Conservation (phyloP, 2,888 invertebrate species). For the Melipona bicolor region DNA sequence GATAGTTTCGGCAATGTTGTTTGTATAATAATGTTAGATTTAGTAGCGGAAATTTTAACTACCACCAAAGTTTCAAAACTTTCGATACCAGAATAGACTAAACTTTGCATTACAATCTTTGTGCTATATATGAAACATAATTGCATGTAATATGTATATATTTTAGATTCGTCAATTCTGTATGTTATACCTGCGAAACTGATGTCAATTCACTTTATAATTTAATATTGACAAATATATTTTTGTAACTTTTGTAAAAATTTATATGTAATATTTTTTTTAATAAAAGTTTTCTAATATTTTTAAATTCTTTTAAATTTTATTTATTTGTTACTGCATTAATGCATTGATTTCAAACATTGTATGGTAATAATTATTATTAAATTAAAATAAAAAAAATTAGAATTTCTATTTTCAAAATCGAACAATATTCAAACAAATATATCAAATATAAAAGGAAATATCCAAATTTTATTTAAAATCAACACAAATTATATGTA, state of each 20-base stretch:
- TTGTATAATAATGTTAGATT: slow-evolving; percentile 9
- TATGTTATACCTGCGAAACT: no score
- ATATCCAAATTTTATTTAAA: neutral
- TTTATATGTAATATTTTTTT: no score
- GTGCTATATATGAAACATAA: neutral
- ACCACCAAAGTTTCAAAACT: slow-evolving; percentile 22
- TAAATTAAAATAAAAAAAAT: neutral
- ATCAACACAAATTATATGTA: neutral
- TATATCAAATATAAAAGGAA: neutral
- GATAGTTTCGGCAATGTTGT: slow-evolving; percentile 35
- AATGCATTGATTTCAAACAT: neutral
- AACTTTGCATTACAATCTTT: neutral
- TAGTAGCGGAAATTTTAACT: slow-evolving; percentile 20
- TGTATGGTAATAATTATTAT: neutral
- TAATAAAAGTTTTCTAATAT: no score
- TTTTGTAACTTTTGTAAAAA: no score
- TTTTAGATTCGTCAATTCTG: no score
- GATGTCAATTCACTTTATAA: no score
- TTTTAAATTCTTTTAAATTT: no score
- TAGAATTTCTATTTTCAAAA: neutral
- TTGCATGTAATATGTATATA: neutral
- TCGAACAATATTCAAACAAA: neutral
- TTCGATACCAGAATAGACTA: neutral
- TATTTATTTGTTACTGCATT: neutral
- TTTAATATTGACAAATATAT: no score